Conservation (phyloP, 2,113 vertebrate species). For the Rallus limicola region DNA sequence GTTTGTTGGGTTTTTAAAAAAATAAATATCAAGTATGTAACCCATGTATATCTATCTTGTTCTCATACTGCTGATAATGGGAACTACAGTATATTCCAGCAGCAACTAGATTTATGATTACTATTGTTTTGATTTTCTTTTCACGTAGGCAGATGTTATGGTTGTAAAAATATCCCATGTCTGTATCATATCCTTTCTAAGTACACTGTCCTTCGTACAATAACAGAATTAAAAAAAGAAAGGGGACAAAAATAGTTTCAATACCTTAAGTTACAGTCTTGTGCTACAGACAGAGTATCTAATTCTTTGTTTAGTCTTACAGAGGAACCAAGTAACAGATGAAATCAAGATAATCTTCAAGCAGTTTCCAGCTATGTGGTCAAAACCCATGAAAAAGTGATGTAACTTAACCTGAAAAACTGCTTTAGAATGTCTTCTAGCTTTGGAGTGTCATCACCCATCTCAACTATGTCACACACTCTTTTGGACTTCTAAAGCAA, state of each 20-base stretch:
- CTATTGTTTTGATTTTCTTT: background rate
- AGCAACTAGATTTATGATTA: background rate
- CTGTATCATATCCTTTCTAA: background rate
- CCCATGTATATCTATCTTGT: background rate
- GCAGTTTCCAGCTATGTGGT: background rate
- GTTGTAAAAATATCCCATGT: background rate
- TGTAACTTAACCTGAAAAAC: background rate
- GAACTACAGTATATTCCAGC: background rate
- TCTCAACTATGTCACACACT: background rate
- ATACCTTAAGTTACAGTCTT: background rate
- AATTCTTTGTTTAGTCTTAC: slow-evolving; percentile 34
- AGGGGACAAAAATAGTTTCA: background rate
- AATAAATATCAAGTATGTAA: background rate
- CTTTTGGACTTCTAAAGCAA: background rate
- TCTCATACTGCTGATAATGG: background rate
- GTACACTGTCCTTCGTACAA: background rate
- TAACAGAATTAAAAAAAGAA: background rate
- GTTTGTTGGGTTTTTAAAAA: background rate
- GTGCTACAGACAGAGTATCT: background rate
- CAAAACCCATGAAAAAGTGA: background rate
- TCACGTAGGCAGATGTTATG: background rate
- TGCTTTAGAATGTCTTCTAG: background rate
- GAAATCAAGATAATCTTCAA: slow-evolving; percentile 3
- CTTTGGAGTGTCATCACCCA: background rate
- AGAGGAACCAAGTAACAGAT: slow-evolving; percentile 29